Conservation (phyloP, 30 jellyfish, hydroid and myxozoan species). For the Turritopsis dohrnii region DNA sequence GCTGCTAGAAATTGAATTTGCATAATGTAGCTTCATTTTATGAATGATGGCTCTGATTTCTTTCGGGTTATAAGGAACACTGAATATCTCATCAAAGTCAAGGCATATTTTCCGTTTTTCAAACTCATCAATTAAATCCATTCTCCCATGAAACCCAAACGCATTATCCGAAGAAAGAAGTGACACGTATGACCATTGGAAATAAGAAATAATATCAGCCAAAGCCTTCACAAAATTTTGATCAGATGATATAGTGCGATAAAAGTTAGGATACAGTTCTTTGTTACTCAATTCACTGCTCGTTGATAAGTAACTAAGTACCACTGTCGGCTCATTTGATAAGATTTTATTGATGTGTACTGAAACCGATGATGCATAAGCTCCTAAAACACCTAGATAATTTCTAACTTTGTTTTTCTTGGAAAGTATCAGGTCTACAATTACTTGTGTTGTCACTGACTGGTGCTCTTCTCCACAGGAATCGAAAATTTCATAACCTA, state of each 20-base stretch:
- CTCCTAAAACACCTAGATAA: conserved; percentile 10
- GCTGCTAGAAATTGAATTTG: no score
- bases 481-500: conserved; percentile 13
- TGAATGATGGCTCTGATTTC: background rate
- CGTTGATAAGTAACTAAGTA: conserved; percentile 7
- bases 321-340: background rate
- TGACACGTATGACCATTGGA: conserved; percentile 18
- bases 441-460: conserved; percentile 1
- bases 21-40: background rate
- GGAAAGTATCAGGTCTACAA: background rate
- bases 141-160: conserved; percentile 12
- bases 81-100: conserved; percentile 14
- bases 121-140: background rate
- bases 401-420: background rate
- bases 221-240: background rate
- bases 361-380: background rate
- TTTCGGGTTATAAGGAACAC: conserved; percentile 3
- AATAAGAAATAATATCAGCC: background rate
- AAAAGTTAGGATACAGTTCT: conserved; percentile 14
- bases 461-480: conserved; percentile 7
- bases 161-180: conserved; percentile 18
- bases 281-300: conserved; percentile 10
- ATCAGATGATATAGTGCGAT: conserved; percentile 19
- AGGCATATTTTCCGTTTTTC: background rate
- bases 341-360: background rate